Percentiles rank a stretch among this genome's conserved stretches.
Evolutionary conservation across 2,888 invertebrate species (phyloP).

Genomic region (Leptinotarsa haldemani): DNA sequence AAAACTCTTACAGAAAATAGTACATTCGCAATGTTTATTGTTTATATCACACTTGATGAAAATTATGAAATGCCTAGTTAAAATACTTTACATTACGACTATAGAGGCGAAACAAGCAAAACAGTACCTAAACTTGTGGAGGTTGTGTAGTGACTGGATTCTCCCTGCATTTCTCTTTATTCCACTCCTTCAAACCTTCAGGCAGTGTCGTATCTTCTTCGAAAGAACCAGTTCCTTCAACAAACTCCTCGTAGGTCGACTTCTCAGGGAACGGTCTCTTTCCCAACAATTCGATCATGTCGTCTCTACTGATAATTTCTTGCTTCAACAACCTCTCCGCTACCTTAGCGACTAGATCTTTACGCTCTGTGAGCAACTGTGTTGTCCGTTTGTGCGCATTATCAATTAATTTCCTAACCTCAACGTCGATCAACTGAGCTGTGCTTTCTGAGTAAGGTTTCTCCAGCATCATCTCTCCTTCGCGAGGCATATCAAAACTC

Average conservation of each 20-base stretch:
- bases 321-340: conserved; percentile 90
- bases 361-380: conserved; percentile 81
- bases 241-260: conserved; percentile 99
- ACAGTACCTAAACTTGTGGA: background rate
- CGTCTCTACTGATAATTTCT: conserved; percentile 94
- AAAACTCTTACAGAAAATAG: conserved; percentile 21
- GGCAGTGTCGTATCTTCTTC: conserved; percentile 97
- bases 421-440: conserved; percentile 93
- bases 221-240: conserved; percentile 96
- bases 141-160: conserved; percentile 27
- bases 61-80: conserved; percentile 37
- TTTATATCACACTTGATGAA: conserved; percentile 27
- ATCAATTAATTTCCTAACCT: conserved; percentile 78
- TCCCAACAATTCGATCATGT: conserved; percentile 95
- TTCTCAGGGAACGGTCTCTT: conserved; percentile 97
- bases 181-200: conserved; percentile 96
- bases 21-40: conserved; percentile 32
- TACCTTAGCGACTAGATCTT: conserved; percentile 87
- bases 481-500: conserved; percentile 94
- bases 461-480: conserved; percentile 92
- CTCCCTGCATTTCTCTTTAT: conserved; percentile 71
- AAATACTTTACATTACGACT: conserved; percentile 31
- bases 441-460: conserved; percentile 99
- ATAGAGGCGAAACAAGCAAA: conserved; percentile 15
- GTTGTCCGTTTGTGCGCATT: conserved; percentile 85